Evolutionary conservation across 2,797 vertebrate species (phyloP).

Genomic region (Acrossocheilus wenchowensis): DNA sequence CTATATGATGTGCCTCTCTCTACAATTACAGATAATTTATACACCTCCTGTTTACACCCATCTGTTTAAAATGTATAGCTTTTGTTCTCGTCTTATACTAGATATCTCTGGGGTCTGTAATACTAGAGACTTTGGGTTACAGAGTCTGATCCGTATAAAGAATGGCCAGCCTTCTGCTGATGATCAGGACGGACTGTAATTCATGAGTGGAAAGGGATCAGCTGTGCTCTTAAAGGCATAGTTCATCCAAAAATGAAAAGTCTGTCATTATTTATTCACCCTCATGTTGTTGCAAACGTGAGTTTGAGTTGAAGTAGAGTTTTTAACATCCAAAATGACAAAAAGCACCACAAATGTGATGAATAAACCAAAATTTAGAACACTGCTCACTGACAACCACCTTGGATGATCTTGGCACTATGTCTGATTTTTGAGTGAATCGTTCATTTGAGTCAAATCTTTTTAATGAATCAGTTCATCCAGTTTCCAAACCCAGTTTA

Average conservation of each 20-base stretch:
- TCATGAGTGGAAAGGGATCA: background rate
- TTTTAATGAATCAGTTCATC: background rate
- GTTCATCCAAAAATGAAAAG: background rate
- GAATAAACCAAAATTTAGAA: background rate
- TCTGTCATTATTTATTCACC: background rate
- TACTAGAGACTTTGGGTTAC: conserved; percentile 2
- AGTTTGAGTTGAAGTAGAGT: background rate
- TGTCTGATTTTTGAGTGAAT: background rate
- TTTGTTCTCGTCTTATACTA: conserved; percentile 36
- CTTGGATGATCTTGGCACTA: background rate
- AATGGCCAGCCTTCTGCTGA: background rate
- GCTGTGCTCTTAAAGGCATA: conserved; percentile 1
- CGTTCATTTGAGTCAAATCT: background rate
- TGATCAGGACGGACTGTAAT: background rate
- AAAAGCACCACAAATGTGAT: background rate
- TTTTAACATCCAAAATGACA: background rate
- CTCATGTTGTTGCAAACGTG: background rate
- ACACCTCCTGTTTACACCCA: conserved; percentile 4
- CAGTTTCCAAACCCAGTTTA: too few relatives aligned
- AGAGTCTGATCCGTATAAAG: background rate
- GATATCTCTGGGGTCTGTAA: conserved; percentile 15
- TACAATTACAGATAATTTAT: conserved; percentile 44
- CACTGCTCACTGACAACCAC: background rate
- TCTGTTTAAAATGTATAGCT: conserved; percentile 42
- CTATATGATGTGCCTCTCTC: conserved; percentile 36